These are phyloP conservation scores for Amphiprion clarkii DNA, from an alignment of 2,797 vertebrate species.

Conservation along the genomic window DNA sequence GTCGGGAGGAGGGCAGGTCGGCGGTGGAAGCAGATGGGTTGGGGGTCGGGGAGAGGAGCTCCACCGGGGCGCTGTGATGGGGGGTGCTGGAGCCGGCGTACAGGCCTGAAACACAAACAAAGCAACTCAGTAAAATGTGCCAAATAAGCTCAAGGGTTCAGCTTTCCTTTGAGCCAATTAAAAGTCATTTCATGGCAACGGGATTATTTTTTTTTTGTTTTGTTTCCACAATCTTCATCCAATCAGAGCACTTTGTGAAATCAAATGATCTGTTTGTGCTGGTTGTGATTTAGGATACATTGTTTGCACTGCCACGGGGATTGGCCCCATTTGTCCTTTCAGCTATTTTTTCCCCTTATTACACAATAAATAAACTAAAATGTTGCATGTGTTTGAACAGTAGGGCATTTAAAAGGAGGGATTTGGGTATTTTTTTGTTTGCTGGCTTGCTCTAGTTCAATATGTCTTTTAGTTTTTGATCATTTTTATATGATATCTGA, in stretches of 20 bases:
- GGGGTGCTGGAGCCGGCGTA: slow-evolving; percentile 88
- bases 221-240: slow-evolving; percentile 85
- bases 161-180: slow-evolving; percentile 80
- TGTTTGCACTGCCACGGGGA: slow-evolving; percentile 71
- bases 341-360: slow-evolving; percentile 62
- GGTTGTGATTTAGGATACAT: slow-evolving; percentile 80
- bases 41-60: slow-evolving; percentile 85
- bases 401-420: slow-evolving; percentile 46
- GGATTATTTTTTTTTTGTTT: slow-evolving; percentile 38
- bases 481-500: slow-evolving; percentile 35
- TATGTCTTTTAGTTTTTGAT: slow-evolving; percentile 25
- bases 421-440: background rate
- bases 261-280: slow-evolving; percentile 75
- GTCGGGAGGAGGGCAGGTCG: slow-evolving; percentile 85
- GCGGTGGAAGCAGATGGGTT: slow-evolving; percentile 72
- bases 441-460: background rate
- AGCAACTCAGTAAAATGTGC: slow-evolving; percentile 75
- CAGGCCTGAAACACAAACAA: slow-evolving; percentile 91
- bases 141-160: slow-evolving; percentile 74
- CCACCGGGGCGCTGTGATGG: slow-evolving; percentile 86
- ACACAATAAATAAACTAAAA: slow-evolving; percentile 73
- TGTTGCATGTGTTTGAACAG: slow-evolving; percentile 70
- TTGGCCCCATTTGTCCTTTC: slow-evolving; percentile 60
- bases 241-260: slow-evolving; percentile 76
- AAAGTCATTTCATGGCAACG: slow-evolving; percentile 79